Conservation (phyloP, 2,797 vertebrate genomes). For the Rhadinocentrus ornatus region DNA sequence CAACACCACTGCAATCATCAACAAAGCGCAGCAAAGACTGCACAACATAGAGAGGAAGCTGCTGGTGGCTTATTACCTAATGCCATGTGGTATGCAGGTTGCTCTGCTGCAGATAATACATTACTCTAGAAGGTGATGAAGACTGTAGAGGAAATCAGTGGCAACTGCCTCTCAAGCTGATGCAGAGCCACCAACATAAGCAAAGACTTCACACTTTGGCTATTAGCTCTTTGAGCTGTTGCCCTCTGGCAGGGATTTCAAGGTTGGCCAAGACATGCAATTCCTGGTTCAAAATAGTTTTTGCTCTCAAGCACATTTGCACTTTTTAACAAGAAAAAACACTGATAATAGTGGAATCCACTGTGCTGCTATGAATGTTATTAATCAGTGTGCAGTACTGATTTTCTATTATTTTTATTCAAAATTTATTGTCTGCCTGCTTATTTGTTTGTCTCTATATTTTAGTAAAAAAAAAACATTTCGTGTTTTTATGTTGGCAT, state of each 20-base stretch:
- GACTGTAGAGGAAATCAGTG: not conserved
- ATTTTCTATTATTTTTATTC: not conserved
- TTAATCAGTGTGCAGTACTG: not conserved
- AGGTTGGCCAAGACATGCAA: not conserved
- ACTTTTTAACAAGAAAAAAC: not conserved
- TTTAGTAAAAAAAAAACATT: too few relatives aligned
- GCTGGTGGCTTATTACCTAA: too few relatives aligned
- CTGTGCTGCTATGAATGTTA: not conserved
- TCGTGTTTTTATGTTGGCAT: too few relatives aligned
- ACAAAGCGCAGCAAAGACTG: not conserved
- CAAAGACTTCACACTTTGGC: not conserved
- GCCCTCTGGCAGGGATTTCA: not conserved
- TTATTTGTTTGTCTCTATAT: too few relatives aligned
- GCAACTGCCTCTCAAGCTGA: too few relatives aligned
- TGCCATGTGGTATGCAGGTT: not conserved
- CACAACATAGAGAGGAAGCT: not conserved
- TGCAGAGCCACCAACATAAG: not conserved
- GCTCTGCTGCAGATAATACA: not conserved
- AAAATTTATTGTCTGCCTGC: not conserved
- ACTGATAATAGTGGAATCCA: too few relatives aligned
- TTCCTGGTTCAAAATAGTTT: too few relatives aligned
- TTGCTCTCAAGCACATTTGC: not conserved
- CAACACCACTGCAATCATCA: too few relatives aligned
- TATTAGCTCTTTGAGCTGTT: not conserved
- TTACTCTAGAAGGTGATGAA: not conserved